phyloP scores from a whole-genome alignment of 2,797 vertebrate genomes.

The Lophius americanus region DNA sequence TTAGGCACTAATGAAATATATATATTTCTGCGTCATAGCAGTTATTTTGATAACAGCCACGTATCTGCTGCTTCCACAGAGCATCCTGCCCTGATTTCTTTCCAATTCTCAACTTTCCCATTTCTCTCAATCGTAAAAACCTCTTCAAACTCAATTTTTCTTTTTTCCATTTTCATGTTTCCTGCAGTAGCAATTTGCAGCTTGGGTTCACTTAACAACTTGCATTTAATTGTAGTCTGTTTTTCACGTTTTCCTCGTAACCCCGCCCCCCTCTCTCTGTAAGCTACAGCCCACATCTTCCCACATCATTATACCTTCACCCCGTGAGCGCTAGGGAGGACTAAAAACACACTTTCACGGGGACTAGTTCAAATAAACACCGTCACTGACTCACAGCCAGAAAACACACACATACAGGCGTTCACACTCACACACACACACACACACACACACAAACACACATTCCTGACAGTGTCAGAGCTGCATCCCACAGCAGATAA shows the following conservation, averaged over 20 bases:
- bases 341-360: conserved; percentile 5
- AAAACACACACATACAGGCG: conserved; percentile 1
- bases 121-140: neutral
- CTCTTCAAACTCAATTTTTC: too few relatives aligned
- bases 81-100: too few relatives aligned
- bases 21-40: too few relatives aligned
- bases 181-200: too few relatives aligned
- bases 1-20: too few relatives aligned
- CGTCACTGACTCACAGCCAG: conserved; percentile 3
- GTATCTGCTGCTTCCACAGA: too few relatives aligned
- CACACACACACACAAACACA: conserved; percentile 12
- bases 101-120: neutral
- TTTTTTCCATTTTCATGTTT: conserved; percentile 1
- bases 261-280: neutral
- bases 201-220: neutral
- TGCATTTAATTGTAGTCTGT: conserved; percentile 13
- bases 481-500: conserved; percentile 38
- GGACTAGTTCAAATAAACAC: conserved; percentile 10
- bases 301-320: conserved; percentile 44
- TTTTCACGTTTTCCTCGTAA: conserved; percentile 15
- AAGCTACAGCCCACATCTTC: conserved; percentile 30
- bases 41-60: too few relatives aligned
- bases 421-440: neutral
- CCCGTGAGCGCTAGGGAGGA: conserved; percentile 27
- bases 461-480: conserved; percentile 26